Base-by-base conservation (phyloP, 2,888 invertebrate genomes). In the Andrena camellia region DNA sequence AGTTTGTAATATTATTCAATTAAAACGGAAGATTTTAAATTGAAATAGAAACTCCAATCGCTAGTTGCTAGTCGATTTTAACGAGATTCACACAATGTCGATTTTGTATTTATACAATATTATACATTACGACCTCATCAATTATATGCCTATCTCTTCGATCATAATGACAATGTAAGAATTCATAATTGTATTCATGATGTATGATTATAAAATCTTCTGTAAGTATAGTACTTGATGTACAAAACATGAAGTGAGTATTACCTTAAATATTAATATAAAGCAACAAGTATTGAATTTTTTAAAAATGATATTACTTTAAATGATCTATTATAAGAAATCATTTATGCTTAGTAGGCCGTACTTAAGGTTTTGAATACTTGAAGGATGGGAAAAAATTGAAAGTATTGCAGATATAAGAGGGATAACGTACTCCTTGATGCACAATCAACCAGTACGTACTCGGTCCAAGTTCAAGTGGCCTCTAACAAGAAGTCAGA, bases 1-100 rank as follows among this genome's bases (percentile, higher is more conserved):
- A 64, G 63, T n/a, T 81, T 79, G 31, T n/a, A 62, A 50, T 33
- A 50, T 63, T 62, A 31, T 1, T 4, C 4, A 57, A 23, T 23
- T 52, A 26, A 48, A 26, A 64, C 26, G 57, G 7, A 63, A 52
- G 35, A 6, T 31, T 17, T 62, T 17, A 5, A 42, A 42, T 17
- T 42, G 42, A 17, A 17, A 17, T 1, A 5, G 17, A 42, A 17
- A 42, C 4, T 42, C 17, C 17, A 42, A 42, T 42, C 42, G 42
- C 17, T 42, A 42, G 13, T 63, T 76, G n/a, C 10, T 70, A 10
- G 8, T 70, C 17, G 6, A 54, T 23, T 26, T 20, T 54, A 20
- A 2, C 31, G n/a, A 71, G 35, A 63, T 42, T 76, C 42, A 0
- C n/a, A 2, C 2, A 35, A 57, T 7, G 13, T 57, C 20, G 42